Percentiles rank a stretch among this genome's conserved stretches.
phyloP scores from a whole-genome alignment of 2,888 invertebrate species.

The Hetaerina titia region DNA sequence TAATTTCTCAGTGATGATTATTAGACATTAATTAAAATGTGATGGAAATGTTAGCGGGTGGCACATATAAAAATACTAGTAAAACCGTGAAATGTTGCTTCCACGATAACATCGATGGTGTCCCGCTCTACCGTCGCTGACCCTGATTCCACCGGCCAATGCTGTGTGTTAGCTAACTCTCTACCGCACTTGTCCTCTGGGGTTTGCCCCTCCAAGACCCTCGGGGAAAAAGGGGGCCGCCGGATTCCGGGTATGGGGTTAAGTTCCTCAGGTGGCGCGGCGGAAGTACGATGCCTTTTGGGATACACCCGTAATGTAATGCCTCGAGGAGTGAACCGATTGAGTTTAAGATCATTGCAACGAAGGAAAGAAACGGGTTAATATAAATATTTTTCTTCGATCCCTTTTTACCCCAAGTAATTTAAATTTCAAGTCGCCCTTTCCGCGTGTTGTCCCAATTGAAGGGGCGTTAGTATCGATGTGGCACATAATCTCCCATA shows the following conservation, averaged over 20 bases:
- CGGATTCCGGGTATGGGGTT: slow-evolving; percentile 27
- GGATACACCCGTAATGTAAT: slow-evolving; percentile 46
- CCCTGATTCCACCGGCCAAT: slow-evolving; percentile 62
- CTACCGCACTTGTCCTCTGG: not conserved
- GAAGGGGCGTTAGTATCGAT: not conserved
- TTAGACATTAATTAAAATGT: too few relatives aligned
- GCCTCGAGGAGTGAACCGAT: not conserved
- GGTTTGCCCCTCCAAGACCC: not conserved
- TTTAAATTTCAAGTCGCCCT: not conserved
- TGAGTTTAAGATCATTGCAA: not conserved
- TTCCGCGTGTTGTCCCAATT: not conserved
- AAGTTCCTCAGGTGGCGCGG: slow-evolving; percentile 54
- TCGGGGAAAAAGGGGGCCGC: not conserved
- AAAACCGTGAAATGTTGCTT: not conserved
- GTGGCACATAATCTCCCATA: not conserved
- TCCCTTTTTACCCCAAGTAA: not conserved
- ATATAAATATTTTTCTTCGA: not conserved
- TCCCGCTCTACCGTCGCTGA: not conserved
- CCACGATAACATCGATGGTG: not conserved
- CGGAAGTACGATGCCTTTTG: not conserved
- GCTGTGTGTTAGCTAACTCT: slow-evolving; percentile 52
- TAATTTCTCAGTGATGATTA: too few relatives aligned
- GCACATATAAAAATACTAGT: not conserved
- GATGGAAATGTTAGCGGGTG: too few relatives aligned
- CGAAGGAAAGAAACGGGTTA: not conserved